Evolutionary conservation across 2,113 vertebrate species (phyloP), one percentile per base, ranked within the genome.

Genomic region (Rafetus swinhoei): DNA sequence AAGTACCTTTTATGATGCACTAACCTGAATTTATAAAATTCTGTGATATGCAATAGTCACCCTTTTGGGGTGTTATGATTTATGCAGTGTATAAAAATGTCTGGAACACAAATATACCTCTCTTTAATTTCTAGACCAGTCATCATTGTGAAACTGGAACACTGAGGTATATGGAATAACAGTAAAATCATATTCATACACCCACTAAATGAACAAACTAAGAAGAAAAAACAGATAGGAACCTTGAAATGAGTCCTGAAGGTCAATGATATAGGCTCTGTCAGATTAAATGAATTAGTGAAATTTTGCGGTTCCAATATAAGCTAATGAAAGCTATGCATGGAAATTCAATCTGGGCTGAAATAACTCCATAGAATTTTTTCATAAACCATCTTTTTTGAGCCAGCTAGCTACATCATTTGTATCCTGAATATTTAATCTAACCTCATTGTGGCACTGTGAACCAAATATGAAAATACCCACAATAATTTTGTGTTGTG

Each of bases 371-470:
- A 93, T 3, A n/a, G n/a, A 86, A 82, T 6, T 77, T 81, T 57
- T 80, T 86, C 84, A 27, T 79, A 85, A 93, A 90, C 25, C 9
- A 60, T 69, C 6, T 2, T 93, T 86, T 93, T 86, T 69, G 10
- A 80, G 13, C 39, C 52, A 84, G 3, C 6, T 57, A 88, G 4
- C 50, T 74, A 52, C 89, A 81, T 88, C 59, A 86, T 80, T 92
- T 82, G 19, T 32, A 32, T 69, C 56, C 50, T 56, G 1, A 1
- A 79, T 82, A 19, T 85, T 89, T 59, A 92, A 88, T 85, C 9
- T n/a, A 85, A 60, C 62, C 57, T 96, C 82, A 87, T 55, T n/a
- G 86, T 77, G 93, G 85, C 92, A 89, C 81, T 90, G 62, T 59
- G 90, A 92, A 25, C 83, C 91, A 54, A 90, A 90, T 25, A 35